Evolutionary conservation across 2,888 invertebrate genomes (phyloP).

Genomic region (Sinelater perroti): DNA sequence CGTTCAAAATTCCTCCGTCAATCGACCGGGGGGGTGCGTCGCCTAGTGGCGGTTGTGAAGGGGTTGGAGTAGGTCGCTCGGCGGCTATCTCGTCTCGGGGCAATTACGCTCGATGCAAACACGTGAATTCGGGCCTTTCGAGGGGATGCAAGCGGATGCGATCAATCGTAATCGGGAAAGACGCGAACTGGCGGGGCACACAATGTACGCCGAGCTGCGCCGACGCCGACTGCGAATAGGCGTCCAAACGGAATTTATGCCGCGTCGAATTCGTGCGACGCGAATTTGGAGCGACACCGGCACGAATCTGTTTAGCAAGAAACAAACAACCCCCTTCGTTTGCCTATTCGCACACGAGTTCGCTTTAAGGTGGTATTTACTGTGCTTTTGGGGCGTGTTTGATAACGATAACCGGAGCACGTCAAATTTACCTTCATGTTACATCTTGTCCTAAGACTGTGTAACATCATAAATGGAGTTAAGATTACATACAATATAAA

Average conservation of each 20-base stretch:
- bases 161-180: conserved; percentile 38
- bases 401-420: too few species aligned
- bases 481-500: too few species aligned
- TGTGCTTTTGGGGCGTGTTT: too few species aligned
- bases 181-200: conserved; percentile 36
- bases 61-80: background rate
- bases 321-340: conserved; percentile 6
- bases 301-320: conserved; percentile 5
- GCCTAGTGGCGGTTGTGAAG: background rate
- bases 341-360: too few species aligned
- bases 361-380: too few species aligned
- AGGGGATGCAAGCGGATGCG: conserved; percentile 28
- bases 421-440: too few species aligned
- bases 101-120: conserved; percentile 15
- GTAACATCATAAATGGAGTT: too few species aligned
- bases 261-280: conserved; percentile 6
- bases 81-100: background rate
- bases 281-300: conserved; percentile 3
- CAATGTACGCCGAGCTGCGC: conserved; percentile 35
- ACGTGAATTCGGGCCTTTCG: conserved; percentile 23
- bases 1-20: conserved; percentile 13
- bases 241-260: conserved; percentile 10
- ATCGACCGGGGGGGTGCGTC: background rate
- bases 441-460: too few species aligned
- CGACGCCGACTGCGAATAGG: conserved; percentile 25